These are phyloP conservation scores for Drosophila pallidifrons DNA, from an alignment of 1,140 invertebrate genomes.

Conservation along the genomic window DNA sequence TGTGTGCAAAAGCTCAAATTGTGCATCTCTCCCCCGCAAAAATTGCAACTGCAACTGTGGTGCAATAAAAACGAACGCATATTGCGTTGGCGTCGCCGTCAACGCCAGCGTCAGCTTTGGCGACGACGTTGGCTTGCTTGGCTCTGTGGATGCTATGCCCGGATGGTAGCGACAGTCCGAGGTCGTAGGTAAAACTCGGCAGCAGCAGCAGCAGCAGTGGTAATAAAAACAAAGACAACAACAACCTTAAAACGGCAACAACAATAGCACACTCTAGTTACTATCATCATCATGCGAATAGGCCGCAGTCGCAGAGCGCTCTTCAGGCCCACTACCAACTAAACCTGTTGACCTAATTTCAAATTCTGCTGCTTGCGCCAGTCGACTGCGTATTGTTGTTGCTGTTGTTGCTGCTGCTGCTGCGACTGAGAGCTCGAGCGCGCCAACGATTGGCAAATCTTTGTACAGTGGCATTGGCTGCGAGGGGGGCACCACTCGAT, in stretches of 20 bases:
- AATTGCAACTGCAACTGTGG: conserved; percentile 74
- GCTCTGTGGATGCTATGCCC: conserved; percentile 42
- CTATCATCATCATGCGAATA: conserved; percentile 58
- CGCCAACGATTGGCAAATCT: conserved; percentile 78
- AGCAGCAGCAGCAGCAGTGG: conserved; percentile 26
- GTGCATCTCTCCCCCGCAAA: conserved; percentile 68
- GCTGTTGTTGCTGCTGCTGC: conserved; percentile 54
- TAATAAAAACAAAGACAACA: conserved; percentile 56
- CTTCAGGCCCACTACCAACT: conserved; percentile 67
- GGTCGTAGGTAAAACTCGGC: conserved; percentile 55
- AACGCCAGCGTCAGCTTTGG: conserved; percentile 56
- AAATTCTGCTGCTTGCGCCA: conserved; percentile 76
- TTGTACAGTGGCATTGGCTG: conserved; percentile 59
- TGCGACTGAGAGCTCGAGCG: conserved; percentile 59
- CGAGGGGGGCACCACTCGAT: conserved; percentile 21
- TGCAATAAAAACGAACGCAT: conserved; percentile 82
- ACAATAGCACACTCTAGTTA: conserved; percentile 72
- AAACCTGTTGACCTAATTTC: conserved; percentile 84
- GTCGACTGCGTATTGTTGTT: conserved; percentile 60
- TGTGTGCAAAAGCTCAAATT: conserved; percentile 55
- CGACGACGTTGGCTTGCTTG: conserved; percentile 47
- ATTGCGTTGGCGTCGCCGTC: conserved; percentile 76
- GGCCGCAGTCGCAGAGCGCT: conserved; percentile 64
- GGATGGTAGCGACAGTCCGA: conserved; percentile 54
- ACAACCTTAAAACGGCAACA: conserved; percentile 31